Base-by-base conservation (phyloP, 1,140 invertebrate species). In the Drosophila azteca region DNA sequence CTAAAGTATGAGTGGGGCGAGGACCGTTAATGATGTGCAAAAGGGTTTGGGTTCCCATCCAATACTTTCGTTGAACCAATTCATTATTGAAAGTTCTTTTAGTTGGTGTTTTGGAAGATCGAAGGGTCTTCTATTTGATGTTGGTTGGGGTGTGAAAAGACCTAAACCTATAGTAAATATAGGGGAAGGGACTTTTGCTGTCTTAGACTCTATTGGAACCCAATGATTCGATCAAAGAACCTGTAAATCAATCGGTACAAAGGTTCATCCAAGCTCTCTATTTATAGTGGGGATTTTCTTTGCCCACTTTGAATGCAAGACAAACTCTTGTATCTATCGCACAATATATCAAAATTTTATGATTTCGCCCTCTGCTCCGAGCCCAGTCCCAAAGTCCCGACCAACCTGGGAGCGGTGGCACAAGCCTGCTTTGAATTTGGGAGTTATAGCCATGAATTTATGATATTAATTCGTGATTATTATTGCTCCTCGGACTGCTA, bases 391-490 rank as follows among this genome's bases (percentile, higher is more conserved):
- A n/a, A n/a, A n/a, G n/a, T n/a, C n/a, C n/a, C n/a, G n/a, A n/a
- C n/a, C n/a, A n/a, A n/a, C 22, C 41, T 60, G 66, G 72, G 80
- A 67, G 71, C 77, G 71, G 62, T 72, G 69, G 26, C 22, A 46
- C 53, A 46, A 41, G 76, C 68, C 81, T 85, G 74, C 55, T 29
- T 75, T 48, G 81, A 78, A 85, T 85, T 75, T 39, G 60, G 58
- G 73, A 61, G 78, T 45, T 53, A 58, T 26, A 65, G 69, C 60
- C 73, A 85, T 68, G 78, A 87, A 87, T 87, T 87, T 87, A 88
- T 88, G 82, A 83, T 88, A 79, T 76, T 88, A 87, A 65, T 76
- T 63, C 82, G 71, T 77, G 82, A 71, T 82, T 87, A 82, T 82
- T 62, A 88, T 83, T 66, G 69, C 53, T 67, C 3, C 59, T 54